phyloP scores from a whole-genome alignment of 2,797 vertebrate genomes.

The Myotis pilosus region DNA sequence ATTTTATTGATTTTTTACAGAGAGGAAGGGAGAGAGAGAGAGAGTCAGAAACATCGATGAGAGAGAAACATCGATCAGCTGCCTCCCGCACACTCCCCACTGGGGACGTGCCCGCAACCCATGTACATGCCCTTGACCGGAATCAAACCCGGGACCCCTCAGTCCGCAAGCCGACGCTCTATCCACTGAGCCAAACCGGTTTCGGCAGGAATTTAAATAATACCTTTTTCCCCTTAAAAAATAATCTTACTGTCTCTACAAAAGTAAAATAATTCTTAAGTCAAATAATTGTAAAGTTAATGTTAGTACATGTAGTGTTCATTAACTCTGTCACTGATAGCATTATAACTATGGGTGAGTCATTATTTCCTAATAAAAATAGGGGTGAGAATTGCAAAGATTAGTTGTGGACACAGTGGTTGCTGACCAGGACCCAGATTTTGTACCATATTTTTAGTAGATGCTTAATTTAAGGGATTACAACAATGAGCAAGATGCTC shows the following conservation, averaged over 20 bases:
- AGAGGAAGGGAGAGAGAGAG: no score
- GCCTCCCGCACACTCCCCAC: no score
- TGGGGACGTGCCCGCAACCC: no score
- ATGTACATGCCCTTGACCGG: no score
- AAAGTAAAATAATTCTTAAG: slow-evolving; percentile 43
- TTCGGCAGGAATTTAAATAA: neutral
- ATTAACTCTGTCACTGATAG: slow-evolving; percentile 45
- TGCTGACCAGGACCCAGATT: neutral
- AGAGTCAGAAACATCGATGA: no score
- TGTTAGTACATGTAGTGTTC: neutral
- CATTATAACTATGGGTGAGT: neutral
- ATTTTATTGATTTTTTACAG: no score
- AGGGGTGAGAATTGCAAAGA: neutral
- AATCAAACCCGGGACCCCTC: no score
- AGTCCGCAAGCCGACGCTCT: no score
- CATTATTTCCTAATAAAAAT: slow-evolving; percentile 46
- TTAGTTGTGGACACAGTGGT: neutral
- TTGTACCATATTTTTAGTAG: neutral
- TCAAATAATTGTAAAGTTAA: slow-evolving; percentile 44
- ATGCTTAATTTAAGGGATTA: slow-evolving; percentile 12
- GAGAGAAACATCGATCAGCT: no score
- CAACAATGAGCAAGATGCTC: neutral
- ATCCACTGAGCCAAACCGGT: no score
- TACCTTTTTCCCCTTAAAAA: neutral
- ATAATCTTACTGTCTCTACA: neutral